phyloP scores from a whole-genome alignment of 2,113 vertebrate species.

The Rhabdornis inornatus region DNA sequence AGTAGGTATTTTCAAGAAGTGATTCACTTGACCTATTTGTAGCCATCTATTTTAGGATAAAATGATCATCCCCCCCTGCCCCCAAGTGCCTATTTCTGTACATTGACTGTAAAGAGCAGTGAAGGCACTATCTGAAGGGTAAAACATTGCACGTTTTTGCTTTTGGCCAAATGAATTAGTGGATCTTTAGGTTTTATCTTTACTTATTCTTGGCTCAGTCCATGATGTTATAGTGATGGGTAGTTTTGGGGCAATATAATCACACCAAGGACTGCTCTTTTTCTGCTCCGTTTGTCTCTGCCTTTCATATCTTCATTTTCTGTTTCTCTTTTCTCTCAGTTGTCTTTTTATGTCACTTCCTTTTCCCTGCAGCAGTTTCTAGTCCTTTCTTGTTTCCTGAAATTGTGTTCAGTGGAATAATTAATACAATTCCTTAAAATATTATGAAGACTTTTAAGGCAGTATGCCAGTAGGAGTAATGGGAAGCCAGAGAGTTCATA shows the following conservation, averaged over 20 bases:
- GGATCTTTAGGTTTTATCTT: background rate
- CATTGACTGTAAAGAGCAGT: background rate
- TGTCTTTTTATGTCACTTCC: background rate
- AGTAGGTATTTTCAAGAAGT: background rate
- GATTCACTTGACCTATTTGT: slow-evolving; percentile 40
- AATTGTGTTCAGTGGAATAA: background rate
- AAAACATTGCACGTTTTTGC: background rate
- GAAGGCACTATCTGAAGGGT: background rate
- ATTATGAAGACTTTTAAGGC: background rate
- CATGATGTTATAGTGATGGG: background rate
- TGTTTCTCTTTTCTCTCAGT: background rate
- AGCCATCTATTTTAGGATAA: background rate
- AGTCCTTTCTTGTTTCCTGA: background rate
- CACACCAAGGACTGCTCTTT: background rate
- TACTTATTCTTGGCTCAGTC: background rate
- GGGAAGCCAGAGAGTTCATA: background rate
- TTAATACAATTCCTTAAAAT: background rate
- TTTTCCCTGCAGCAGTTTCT: background rate
- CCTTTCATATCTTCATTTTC: background rate
- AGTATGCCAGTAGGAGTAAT: background rate
- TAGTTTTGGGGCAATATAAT: background rate
- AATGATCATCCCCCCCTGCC: background rate
- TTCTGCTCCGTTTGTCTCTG: background rate
- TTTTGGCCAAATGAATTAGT: background rate
- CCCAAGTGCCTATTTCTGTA: background rate